Evolutionary conservation across 37 sponge, comb jelly and placozoan genomes (phyloP), one percentile per base, ranked within the genome.

Genomic region (Sycon ciliatum): DNA sequence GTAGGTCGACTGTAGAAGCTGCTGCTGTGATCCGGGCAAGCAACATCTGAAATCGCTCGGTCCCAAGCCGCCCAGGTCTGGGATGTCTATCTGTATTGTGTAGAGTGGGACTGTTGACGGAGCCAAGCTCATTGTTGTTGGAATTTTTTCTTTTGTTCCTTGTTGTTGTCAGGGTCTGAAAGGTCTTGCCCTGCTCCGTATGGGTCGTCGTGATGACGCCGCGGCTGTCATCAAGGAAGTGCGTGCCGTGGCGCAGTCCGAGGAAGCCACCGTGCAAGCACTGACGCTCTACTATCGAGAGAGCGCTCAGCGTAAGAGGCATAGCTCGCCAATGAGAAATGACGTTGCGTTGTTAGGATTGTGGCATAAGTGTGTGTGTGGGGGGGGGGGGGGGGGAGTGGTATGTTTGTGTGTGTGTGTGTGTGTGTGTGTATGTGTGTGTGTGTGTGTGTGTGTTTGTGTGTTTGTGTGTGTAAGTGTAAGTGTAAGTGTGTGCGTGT

Each of bases 261-360:
- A 95, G 60, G 85, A 83, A 37, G 80, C 89, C 20, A 87, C 92
- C 0, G 82, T 95, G 0, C 91, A 95, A 32, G 92, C 97, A 23
- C 74, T 87, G 80, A 77, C 86, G 31, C 63, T 81, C 75, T 95
- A 80, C 73, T 91, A 78, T 76, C 79, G 81, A 42, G 97, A 95
- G 55, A 81, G 78, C 0, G 72, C 78, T 68, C 82, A 88, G 5
- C 74, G 89, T 94, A 55, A 80, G 79, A 46, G 18, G 16, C 53
- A 18, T 13, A 46, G 16, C 13, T 18, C 13, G 18, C 18, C n/a
- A n/a, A 20, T 46, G 18, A 46, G 13, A 20, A 46, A 46, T 20
- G 18, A 46, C 18, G 18, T 46, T 46, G 13, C 13, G 18, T 46
- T 46, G 18, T 20, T 46, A 13, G 53, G 18, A 46, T 46, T 46